Evolutionary conservation across 2,797 vertebrate species (phyloP).

Genomic region (Cossypha dichroa): DNA sequence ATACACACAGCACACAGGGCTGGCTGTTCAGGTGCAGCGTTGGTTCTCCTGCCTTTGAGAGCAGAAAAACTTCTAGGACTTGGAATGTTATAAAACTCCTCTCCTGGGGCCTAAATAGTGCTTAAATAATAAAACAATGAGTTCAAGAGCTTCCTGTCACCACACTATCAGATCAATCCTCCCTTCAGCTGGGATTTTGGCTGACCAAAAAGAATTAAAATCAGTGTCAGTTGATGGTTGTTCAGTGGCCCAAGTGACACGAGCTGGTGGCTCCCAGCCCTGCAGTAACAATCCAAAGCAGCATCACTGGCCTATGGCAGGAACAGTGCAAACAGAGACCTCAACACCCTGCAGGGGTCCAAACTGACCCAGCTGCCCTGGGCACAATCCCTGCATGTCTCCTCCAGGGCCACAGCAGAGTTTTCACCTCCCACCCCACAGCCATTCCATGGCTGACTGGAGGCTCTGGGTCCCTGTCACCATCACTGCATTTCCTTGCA

Average conservation of each 20-base stretch:
- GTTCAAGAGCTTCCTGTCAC: neutral
- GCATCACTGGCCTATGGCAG: neutral
- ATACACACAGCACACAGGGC: neutral
- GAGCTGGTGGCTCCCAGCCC: neutral
- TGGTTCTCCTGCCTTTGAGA: neutral
- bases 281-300: neutral
- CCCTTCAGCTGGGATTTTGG: neutral
- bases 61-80: neutral
- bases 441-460: neutral
- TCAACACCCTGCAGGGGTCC: neutral
- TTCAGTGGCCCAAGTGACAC: neutral
- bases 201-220: neutral
- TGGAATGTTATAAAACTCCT: neutral
- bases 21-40: neutral
- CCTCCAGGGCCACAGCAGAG: neutral
- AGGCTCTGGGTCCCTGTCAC: neutral
- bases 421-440: neutral
- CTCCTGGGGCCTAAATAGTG: neutral
- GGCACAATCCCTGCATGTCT: accelerated
- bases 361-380: neutral
- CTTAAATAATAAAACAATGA: neutral
- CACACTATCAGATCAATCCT: neutral
- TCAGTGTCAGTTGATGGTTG: neutral
- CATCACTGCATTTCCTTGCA: neutral
- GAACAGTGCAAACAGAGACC: neutral